Conservation (phyloP, 2,888 invertebrate species). For the Xylota sylvarum region DNA sequence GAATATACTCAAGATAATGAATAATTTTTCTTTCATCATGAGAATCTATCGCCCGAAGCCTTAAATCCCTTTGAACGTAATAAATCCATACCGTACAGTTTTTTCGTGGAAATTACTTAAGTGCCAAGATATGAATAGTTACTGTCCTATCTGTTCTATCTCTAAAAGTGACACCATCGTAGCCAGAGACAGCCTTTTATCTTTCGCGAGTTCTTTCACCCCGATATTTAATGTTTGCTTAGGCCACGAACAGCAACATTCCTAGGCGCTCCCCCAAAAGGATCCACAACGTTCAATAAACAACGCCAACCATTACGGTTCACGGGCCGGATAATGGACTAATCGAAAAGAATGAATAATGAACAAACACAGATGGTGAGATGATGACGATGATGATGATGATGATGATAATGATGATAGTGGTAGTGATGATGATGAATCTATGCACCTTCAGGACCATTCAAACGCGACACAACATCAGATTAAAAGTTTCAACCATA, state of each 20-base stretch:
- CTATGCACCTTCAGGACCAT: slow-evolving; percentile 54
- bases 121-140: slow-evolving; percentile 28
- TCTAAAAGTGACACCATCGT: slow-evolving; percentile 1
- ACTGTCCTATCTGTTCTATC: slow-evolving; percentile 10
- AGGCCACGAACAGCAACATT: slow-evolving; percentile 22
- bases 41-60: not conserved
- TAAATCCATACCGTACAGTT: not conserved
- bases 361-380: slow-evolving; percentile 76
- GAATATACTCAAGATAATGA: not conserved
- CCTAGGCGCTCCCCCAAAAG: slow-evolving; percentile 21
- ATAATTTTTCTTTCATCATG: not conserved
- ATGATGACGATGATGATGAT: slow-evolving; percentile 43
- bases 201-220: slow-evolving; percentile 68
- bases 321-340: slow-evolving; percentile 70
- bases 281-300: slow-evolving; percentile 65
- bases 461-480: slow-evolving; percentile 68
- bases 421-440: slow-evolving; percentile 49
- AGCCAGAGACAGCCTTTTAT: slow-evolving; percentile 3
- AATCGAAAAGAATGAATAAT: slow-evolving; percentile 76
- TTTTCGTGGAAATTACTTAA: not conserved
- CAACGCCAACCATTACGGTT: slow-evolving; percentile 67
- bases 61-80: not conserved
- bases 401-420: slow-evolving; percentile 49
- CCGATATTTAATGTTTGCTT: slow-evolving; percentile 33
- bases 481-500: slow-evolving; percentile 58